Evolutionary conservation across 1,140 invertebrate species (phyloP).

Genomic region (Schlechtendalia chinensis): DNA sequence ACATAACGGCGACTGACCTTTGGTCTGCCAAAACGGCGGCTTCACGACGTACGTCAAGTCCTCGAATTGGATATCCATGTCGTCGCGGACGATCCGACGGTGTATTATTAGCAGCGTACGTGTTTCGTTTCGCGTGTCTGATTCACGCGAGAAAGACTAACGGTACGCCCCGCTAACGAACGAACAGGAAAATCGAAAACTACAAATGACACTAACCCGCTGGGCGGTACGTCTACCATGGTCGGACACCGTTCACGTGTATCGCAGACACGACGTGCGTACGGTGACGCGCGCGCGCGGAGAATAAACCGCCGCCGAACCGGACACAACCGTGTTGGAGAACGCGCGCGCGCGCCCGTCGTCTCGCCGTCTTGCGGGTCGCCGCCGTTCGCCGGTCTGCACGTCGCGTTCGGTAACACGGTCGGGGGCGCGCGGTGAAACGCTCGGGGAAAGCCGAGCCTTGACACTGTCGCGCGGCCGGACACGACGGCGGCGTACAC

Average conservation of each 20-base stretch:
- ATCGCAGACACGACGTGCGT: too few species aligned
- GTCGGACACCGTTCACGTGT: too few species aligned
- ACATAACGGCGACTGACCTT: conserved; percentile 23
- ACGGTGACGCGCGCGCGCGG: neutral
- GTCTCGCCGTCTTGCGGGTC: neutral
- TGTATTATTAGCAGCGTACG: neutral
- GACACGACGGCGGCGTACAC: too few species aligned
- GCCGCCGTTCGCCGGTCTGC: neutral
- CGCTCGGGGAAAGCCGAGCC: neutral
- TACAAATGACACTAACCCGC: neutral
- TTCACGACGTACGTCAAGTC: conserved; percentile 50
- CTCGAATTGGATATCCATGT: conserved; percentile 51
- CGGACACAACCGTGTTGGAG: neutral
- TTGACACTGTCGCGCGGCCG: conserved; percentile 15
- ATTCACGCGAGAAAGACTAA: neutral
- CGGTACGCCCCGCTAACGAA: too few species aligned
- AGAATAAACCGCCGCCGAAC: neutral
- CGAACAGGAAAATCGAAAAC: too few species aligned
- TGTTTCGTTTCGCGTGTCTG: neutral
- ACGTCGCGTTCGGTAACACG: too few species aligned
- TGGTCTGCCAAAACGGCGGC: conserved; percentile 38
- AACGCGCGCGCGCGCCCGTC: neutral
- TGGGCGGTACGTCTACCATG: neutral
- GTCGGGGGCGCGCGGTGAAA: neutral
- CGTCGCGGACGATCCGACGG: neutral